Percentiles rank a stretch among this genome's conserved stretches.
phyloP scores from a whole-genome alignment of 2,888 invertebrate species.

The Drosophila lacicola region DNA sequence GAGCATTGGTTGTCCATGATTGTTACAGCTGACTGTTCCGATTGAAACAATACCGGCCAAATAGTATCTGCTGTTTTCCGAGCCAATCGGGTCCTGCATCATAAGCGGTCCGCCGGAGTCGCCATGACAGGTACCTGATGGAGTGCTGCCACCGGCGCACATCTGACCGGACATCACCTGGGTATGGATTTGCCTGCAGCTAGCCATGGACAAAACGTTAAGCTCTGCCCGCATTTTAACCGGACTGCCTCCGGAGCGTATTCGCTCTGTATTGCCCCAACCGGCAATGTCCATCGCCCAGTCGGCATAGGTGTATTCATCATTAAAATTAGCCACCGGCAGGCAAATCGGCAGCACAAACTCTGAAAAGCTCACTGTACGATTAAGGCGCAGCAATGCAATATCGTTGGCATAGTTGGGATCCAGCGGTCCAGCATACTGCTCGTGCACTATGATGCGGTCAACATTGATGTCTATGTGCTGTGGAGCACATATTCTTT shows the following conservation, averaged over 20 bases:
- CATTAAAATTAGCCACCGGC: constrained; percentile 81
- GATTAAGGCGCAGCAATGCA: constrained; percentile 88
- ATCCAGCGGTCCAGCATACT: neutral
- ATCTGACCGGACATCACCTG: constrained; percentile 41
- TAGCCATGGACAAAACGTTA: constrained; percentile 81
- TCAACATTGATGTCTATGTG: constrained; percentile 88
- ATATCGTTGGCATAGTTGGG: constrained; percentile 89
- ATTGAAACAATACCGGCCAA: constrained; percentile 52
- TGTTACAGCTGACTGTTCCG: constrained; percentile 30
- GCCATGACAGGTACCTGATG: constrained; percentile 42
- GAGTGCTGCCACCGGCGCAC: constrained; percentile 45
- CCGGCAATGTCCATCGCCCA: constrained; percentile 86
- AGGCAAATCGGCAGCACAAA: constrained; percentile 88
- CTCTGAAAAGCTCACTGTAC: constrained; percentile 86
- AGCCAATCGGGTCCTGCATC: constrained; percentile 2
- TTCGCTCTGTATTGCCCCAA: constrained; percentile 88
- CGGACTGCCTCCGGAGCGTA: constrained; percentile 85
- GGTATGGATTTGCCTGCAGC: constrained; percentile 22
- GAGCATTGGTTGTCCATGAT: constrained; percentile 35
- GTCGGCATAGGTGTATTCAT: constrained; percentile 81
- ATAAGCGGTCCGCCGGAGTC: constrained; percentile 66
- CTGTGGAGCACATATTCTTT: constrained; percentile 87
- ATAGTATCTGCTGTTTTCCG: constrained; percentile 24
- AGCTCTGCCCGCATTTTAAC: constrained; percentile 86
- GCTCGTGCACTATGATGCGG: constrained; percentile 88